Evolutionary conservation across 2,888 invertebrate genomes (phyloP).

Genomic region (Aphidoletes aphidimyza): DNA sequence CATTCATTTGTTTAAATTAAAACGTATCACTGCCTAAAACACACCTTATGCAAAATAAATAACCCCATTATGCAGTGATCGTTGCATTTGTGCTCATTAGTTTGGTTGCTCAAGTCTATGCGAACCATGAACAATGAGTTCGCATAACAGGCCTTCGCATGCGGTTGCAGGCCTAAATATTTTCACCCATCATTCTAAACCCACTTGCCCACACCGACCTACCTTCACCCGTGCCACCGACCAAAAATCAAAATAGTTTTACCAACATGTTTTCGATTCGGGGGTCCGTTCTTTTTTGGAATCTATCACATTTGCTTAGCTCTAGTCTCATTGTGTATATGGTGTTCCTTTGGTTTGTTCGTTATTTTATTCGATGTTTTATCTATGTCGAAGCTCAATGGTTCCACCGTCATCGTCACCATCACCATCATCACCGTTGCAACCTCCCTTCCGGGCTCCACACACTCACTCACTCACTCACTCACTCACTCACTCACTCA

Average conservation of each 20-base stretch:
- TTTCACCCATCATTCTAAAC: too few species aligned
- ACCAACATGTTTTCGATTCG: neutral
- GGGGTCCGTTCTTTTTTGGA: neutral
- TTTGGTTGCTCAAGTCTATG: neutral
- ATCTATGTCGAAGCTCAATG: too few species aligned
- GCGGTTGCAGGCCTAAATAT: too few species aligned
- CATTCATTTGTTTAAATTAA: constrained; percentile 21
- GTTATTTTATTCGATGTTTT: neutral
- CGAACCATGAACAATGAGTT: neutral
- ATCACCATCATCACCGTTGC: neutral
- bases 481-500: neutral
- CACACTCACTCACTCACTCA: neutral
- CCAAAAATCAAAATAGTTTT: neutral
- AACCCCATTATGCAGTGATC: neutral
- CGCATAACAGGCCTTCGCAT: too few species aligned
- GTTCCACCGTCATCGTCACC: neutral
- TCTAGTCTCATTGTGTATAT: neutral
- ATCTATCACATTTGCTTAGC: neutral
- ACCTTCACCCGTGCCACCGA: neutral
- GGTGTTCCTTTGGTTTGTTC: constrained; percentile 26
- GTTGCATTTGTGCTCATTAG: neutral
- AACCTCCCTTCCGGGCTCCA: neutral
- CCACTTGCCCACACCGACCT: too few species aligned
- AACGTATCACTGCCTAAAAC: neutral
- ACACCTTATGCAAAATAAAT: too few species aligned